These are phyloP conservation scores for Gephyroberyx darwinii DNA, from an alignment of 2,797 vertebrate genomes.

Conservation along the genomic window DNA sequence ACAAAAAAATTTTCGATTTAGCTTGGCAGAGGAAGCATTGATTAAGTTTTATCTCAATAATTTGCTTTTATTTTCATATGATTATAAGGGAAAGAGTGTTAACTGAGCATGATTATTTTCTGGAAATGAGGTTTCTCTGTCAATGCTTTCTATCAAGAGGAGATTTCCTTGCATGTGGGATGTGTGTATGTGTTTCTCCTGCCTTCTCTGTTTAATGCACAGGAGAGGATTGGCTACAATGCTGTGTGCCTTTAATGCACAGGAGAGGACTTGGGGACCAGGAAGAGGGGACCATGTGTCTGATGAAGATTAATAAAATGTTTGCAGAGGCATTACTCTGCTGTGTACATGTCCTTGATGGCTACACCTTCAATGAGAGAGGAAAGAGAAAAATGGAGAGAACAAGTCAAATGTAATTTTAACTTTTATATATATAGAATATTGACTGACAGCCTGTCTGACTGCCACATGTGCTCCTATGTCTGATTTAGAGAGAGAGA, in stretches of 20 bases:
- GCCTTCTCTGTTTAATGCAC: neutral
- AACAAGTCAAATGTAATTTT: slow-evolving; percentile 23
- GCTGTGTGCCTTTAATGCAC: neutral
- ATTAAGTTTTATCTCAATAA: neutral
- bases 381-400: slow-evolving; percentile 4
- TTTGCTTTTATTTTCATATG: neutral
- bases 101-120: neutral
- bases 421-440: slow-evolving; percentile 35
- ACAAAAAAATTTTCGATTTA: neutral
- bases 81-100: neutral
- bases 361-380: neutral
- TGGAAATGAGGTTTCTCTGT: neutral
- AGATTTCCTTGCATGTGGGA: neutral
- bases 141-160: neutral
- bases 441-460: slow-evolving; percentile 50
- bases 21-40: neutral
- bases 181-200: slow-evolving; percentile 6
- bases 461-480: slow-evolving; percentile 63
- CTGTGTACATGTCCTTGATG: slow-evolving; percentile 35
- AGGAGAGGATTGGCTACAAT: neutral
- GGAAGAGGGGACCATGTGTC: neutral
- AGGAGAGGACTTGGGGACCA: neutral
- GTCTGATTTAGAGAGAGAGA: slow-evolving; percentile 69
- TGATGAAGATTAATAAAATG: slow-evolving; percentile 38
- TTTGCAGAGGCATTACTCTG: slow-evolving; percentile 14